phyloP scores from a whole-genome alignment of 1,140 invertebrate genomes.

The Lepidurus arcticus region DNA sequence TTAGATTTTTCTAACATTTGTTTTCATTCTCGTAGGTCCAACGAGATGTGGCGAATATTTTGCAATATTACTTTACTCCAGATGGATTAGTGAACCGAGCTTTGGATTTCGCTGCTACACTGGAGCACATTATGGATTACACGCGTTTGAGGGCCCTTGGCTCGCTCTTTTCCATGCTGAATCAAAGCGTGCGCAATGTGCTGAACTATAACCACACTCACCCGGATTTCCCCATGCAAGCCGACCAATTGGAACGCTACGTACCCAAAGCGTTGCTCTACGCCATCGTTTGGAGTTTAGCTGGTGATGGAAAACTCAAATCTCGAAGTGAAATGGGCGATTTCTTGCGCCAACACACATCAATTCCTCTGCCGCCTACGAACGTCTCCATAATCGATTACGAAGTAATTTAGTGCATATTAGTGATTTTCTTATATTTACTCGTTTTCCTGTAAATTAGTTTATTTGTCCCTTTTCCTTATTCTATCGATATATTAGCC shows the following conservation, averaged over 20 bases:
- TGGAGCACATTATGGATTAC: constrained; percentile 99
- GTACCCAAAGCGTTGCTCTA: constrained; percentile 90
- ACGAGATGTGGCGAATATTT: constrained; percentile 74
- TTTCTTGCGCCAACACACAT: constrained; percentile 90
- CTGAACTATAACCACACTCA: constrained; percentile 76
- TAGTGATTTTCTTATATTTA: constrained; percentile 25
- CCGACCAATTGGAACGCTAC: constrained; percentile 88
- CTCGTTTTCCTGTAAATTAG: not conserved
- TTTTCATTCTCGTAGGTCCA: constrained; percentile 59
- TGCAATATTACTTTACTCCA: constrained; percentile 77
- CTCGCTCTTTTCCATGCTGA: constrained; percentile 96
- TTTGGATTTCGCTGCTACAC: constrained; percentile 76
- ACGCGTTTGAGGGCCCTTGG: constrained; percentile 87
- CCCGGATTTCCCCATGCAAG: constrained; percentile 87
- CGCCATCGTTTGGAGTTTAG: constrained; percentile 93
- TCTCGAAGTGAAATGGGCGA: constrained; percentile 79
- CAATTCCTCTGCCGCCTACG: constrained; percentile 78
- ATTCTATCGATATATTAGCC: too few species aligned
- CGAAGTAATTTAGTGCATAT: constrained; percentile 55
- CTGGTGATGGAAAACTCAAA: constrained; percentile 96
- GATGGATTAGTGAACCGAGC: constrained; percentile 90
- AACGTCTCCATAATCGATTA: constrained; percentile 88
- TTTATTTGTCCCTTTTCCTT: too few species aligned
- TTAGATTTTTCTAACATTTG: constrained; percentile 27
- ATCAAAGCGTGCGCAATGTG: constrained; percentile 70